Conservation (phyloP, 2,797 vertebrate species). For the Propithecus perrieri region DNA sequence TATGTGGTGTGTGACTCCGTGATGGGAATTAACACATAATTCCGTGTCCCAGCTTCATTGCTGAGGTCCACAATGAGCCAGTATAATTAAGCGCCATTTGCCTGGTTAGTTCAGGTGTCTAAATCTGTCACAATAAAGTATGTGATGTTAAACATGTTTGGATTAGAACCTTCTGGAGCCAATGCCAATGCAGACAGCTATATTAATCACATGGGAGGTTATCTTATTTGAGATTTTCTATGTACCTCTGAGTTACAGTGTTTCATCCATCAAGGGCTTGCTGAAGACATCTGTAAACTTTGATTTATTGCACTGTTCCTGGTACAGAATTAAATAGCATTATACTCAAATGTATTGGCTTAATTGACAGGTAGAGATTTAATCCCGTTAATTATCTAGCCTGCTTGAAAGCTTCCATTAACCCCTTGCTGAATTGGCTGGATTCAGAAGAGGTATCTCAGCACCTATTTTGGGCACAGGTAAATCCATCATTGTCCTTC, state of each 20-base stretch:
- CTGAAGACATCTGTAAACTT: constrained; percentile 82
- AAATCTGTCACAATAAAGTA: constrained; percentile 79
- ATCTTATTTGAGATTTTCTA: constrained; percentile 84
- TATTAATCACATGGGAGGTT: constrained; percentile 84
- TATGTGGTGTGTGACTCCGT: neutral
- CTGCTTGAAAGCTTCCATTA: constrained; percentile 73
- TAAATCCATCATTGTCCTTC: neutral
- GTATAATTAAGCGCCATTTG: constrained; percentile 76
- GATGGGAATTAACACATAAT: constrained; percentile 45
- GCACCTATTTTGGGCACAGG: neutral
- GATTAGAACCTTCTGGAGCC: constrained; percentile 80
- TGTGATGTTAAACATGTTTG: constrained; percentile 74
- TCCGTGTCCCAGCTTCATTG: constrained; percentile 58
- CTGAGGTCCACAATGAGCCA: constrained; percentile 70
- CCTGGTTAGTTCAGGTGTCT: constrained; percentile 77
- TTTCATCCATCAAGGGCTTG: constrained; percentile 85
- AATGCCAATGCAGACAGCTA: constrained; percentile 82
- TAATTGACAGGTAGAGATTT: constrained; percentile 85
- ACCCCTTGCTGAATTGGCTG: constrained; percentile 69
- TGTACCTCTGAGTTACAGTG: constrained; percentile 70
- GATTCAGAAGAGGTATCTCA: neutral
- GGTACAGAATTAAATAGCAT: constrained; percentile 83
- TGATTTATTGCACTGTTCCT: constrained; percentile 85
- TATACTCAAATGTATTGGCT: constrained; percentile 78
- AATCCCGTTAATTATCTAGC: constrained; percentile 81